phyloP scores from a whole-genome alignment of 2,888 invertebrate species.

The Drosophila histrio region DNA sequence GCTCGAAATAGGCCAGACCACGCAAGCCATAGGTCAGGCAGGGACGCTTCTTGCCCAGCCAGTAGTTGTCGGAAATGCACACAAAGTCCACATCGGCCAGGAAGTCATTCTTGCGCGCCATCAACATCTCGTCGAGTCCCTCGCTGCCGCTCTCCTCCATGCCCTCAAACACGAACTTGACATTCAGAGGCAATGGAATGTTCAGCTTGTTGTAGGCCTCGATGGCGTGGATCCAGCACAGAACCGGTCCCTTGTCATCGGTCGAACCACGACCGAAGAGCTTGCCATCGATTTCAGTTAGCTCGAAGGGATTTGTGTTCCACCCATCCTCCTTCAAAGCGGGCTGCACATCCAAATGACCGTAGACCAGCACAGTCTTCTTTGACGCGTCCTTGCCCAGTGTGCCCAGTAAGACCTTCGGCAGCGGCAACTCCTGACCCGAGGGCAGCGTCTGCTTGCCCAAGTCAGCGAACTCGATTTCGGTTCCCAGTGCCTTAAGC shows the following conservation, averaged over 20 bases:
- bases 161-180: constrained; percentile 97
- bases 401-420: constrained; percentile 92
- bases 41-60: constrained; percentile 98
- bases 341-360: constrained; percentile 99
- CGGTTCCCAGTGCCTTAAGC: constrained; percentile 89
- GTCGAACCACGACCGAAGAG: constrained; percentile 95
- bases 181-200: constrained; percentile 88
- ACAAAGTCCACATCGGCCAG: constrained; percentile 94
- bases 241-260: constrained; percentile 97
- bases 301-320: constrained; percentile 96
- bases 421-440: constrained; percentile 90
- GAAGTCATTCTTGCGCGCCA: constrained; percentile 89
- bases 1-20: constrained; percentile 95
- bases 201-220: constrained; percentile 92
- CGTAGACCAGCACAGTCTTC: constrained; percentile 97
- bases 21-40: constrained; percentile 98
- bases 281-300: constrained; percentile 94
- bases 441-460: constrained; percentile 90
- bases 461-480: constrained; percentile 89
- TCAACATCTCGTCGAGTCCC: constrained; percentile 95
- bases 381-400: constrained; percentile 93
- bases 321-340: constrained; percentile 97
- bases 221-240: constrained; percentile 97
- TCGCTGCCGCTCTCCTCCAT: constrained; percentile 99
- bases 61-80: constrained; percentile 99